phyloP scores from a whole-genome alignment of 2,797 vertebrate species.

The Lophius americanus region DNA sequence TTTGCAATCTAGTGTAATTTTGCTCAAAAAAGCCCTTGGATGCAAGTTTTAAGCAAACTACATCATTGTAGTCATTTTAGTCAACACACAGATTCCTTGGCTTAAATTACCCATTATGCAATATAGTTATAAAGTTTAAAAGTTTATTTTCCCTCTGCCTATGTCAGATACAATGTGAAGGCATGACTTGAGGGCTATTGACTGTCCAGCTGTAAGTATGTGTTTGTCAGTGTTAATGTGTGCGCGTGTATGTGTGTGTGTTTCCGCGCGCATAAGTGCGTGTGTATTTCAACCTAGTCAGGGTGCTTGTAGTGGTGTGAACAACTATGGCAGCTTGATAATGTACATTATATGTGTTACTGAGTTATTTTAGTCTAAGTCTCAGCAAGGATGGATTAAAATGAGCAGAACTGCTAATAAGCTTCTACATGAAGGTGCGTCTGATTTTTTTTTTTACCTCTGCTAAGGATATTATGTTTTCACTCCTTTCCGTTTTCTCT shows the following conservation, averaged over 20 bases:
- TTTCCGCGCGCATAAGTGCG: constrained; percentile 19
- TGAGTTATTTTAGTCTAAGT: constrained; percentile 55
- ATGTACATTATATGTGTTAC: constrained; percentile 49
- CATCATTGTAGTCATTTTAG: constrained; percentile 41
- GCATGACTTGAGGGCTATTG: constrained; percentile 30
- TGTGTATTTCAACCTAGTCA: not conserved
- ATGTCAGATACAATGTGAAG: constrained; percentile 49
- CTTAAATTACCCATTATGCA: constrained; percentile 37
- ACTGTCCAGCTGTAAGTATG: constrained; percentile 33
- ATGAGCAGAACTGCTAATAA: constrained; percentile 12
- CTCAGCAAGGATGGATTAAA: constrained; percentile 40
- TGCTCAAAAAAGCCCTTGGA: too few relatives aligned
- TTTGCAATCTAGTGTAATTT: too few relatives aligned
- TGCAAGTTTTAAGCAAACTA: not conserved
- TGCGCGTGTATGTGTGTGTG: constrained; percentile 12
- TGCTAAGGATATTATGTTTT: too few relatives aligned
- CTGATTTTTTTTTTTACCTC: not conserved
- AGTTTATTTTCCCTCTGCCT: constrained; percentile 36
- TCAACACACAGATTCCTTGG: constrained; percentile 26
- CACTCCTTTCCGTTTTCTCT: not conserved
- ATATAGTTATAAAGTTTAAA: constrained; percentile 29
- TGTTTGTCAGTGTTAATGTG: constrained; percentile 26
- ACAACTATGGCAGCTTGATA: constrained; percentile 47
- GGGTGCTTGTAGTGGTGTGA: constrained; percentile 45
- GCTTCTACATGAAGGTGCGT: constrained; percentile 10